A percentile compares a stretch with the other conserved stretches of the same genome.
These are phyloP conservation scores for Drosophila maculinotata DNA, from an alignment of 2,888 invertebrate species.

Conservation along the genomic window DNA sequence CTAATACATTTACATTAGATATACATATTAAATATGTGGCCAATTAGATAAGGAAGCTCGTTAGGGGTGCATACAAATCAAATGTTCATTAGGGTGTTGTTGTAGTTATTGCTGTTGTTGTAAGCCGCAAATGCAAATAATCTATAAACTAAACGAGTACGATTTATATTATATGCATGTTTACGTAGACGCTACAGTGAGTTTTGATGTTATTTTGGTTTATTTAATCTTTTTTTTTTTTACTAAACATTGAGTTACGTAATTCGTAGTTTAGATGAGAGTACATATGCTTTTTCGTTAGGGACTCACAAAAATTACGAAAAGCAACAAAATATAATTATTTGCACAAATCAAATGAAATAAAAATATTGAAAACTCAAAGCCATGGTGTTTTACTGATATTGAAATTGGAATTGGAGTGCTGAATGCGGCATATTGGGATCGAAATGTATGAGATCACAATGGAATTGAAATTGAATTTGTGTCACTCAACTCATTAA, in stretches of 20 bases:
- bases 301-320: slow-evolving; percentile 72
- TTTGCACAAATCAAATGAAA: slow-evolving; percentile 74
- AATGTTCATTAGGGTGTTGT: slow-evolving; percentile 59
- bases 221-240: slow-evolving; percentile 8
- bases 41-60: slow-evolving; percentile 52
- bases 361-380: slow-evolving; percentile 67
- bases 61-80: slow-evolving; percentile 67
- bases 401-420: slow-evolving; percentile 33
- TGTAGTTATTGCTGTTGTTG: slow-evolving; percentile 28
- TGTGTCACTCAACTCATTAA: slow-evolving; percentile 39
- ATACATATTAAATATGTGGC: slow-evolving; percentile 30
- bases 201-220: slow-evolving; percentile 52
- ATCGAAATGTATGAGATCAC: slow-evolving; percentile 62
- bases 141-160: slow-evolving; percentile 57
- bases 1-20: slow-evolving; percentile 46
- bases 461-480: slow-evolving; percentile 36
- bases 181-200: slow-evolving; percentile 68
- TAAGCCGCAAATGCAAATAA: slow-evolving; percentile 70
- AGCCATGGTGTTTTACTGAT: slow-evolving; percentile 72
- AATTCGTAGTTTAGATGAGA: slow-evolving; percentile 47
- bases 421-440: slow-evolving; percentile 53
- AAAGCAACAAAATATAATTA: slow-evolving; percentile 75
- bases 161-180: slow-evolving; percentile 44
- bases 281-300: slow-evolving; percentile 66
- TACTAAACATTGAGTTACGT: slow-evolving; percentile 69